phyloP scores from a whole-genome alignment of 2,888 invertebrate species.

The Nephrotoma guestfalica region DNA sequence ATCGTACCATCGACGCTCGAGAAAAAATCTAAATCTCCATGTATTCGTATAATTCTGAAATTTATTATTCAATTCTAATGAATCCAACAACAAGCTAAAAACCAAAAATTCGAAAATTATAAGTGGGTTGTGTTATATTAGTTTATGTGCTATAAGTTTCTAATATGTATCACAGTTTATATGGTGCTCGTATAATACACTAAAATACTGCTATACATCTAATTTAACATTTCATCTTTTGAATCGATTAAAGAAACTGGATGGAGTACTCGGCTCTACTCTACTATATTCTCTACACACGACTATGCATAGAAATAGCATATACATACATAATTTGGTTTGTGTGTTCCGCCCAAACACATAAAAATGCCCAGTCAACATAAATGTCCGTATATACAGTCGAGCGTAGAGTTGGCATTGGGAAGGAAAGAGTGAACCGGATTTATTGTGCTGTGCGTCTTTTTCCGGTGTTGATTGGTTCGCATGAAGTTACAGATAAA shows the following conservation, averaged over 20 bases:
- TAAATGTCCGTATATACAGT: background rate
- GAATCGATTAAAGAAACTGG: background rate
- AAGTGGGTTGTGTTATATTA: background rate
- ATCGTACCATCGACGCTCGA: background rate
- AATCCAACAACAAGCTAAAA: background rate
- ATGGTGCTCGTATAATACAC: background rate
- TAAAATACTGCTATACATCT: background rate
- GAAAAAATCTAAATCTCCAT: background rate
- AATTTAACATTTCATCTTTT: background rate
- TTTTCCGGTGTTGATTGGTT: background rate
- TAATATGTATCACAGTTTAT: background rate
- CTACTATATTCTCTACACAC: background rate
- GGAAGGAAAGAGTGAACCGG: background rate
- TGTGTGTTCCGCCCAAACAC: background rate
- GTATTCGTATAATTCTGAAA: background rate
- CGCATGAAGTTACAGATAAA: background rate
- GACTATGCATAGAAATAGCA: background rate
- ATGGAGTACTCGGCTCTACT: background rate
- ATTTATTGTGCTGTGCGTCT: background rate
- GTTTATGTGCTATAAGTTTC: background rate
- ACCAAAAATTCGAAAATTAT: background rate
- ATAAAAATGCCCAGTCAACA: background rate
- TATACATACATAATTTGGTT: background rate
- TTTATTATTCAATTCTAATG: background rate
- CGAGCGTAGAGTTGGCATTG: background rate